Percentiles rank a stretch among this genome's conserved stretches.
phyloP scores from a whole-genome alignment of 2,797 vertebrate genomes.

The Pantherophis alleghaniensis region DNA sequence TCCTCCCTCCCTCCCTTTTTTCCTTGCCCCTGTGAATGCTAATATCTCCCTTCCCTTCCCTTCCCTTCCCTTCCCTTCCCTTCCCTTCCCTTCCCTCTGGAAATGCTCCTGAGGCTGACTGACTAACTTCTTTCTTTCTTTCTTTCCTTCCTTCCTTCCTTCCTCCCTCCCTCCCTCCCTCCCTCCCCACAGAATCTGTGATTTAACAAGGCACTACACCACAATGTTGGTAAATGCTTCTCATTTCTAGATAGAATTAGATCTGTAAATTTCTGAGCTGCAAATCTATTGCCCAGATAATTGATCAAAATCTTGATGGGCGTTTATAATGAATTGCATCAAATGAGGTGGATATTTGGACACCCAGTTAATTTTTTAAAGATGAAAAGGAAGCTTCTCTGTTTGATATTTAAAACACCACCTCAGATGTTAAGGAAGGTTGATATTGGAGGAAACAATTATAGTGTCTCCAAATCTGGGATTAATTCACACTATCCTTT shows the following conservation, averaged over 20 bases:
- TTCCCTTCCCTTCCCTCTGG: too few relatives aligned
- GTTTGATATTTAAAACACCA: background rate
- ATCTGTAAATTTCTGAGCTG: background rate
- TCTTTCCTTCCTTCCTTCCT: too few relatives aligned
- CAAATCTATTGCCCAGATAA: background rate
- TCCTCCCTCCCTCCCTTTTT: too few relatives aligned
- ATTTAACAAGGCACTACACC: background rate
- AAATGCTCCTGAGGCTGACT: background rate
- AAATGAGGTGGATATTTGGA: background rate
- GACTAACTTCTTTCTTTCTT: background rate
- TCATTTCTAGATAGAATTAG: background rate
- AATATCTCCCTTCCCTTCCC: too few relatives aligned
- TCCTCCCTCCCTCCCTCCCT: background rate
- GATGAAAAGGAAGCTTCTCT: background rate
- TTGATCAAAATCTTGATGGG: conserved; percentile 2
- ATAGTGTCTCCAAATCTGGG: background rate
- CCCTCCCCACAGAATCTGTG: too few relatives aligned
- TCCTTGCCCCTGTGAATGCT: too few relatives aligned
- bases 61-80: too few relatives aligned
- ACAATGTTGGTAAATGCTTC: background rate
- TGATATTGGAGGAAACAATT: background rate
- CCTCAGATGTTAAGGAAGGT: background rate
- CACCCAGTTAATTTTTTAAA: conserved; percentile 12
- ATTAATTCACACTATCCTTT: background rate
- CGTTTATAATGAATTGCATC: background rate